Evolutionary conservation across 1,140 invertebrate genomes (phyloP), one percentile per base, ranked within the genome.

Genomic region (Metaphire vulgaris): DNA sequence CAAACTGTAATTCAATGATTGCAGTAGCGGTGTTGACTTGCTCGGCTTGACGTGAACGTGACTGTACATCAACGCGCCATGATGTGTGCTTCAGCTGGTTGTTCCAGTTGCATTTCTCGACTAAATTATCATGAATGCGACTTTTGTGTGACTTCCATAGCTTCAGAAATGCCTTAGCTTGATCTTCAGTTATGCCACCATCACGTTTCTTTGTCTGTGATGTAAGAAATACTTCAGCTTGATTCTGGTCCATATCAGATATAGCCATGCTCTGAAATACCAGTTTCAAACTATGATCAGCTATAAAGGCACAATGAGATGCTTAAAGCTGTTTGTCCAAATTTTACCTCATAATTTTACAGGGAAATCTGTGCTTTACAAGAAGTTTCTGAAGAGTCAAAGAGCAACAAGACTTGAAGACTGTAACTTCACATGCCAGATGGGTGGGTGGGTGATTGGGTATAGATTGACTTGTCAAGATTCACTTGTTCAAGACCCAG

Each of bases 1-100:
- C 77, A 56, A 85, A 67, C 74, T 84, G 81, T 28, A 85, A 76
- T 80, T 85, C 84, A 79, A 85, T 81, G 31, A 85, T 85, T n/a
- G 84, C 84, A 30, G 81, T 81, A 26, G 84, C 82, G 74, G 81
- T 80, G 74, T 83, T 84, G 26, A 85, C 82, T 72, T 84, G 80
- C 33, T 84, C 83, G 26, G 78, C 79, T 74, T 82, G 79, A 66
- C 77, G 78, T n/a, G 83, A 76, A 72, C 84, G 83, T 74, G 83
- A 82, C 80, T 85, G 82, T 66, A 85, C 76, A 77, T 85, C 84
- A 70, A 85, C 83, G 79, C 84, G 80, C 84, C 84, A 85, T 26
- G 80, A 81, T 29, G 85, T 79, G 78, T 82, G 80, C 64, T 85
- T 81, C 33, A 85, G 70, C 32, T 79, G 80, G 77, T 84, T 83